Evolutionary conservation across 1,140 invertebrate genomes (phyloP).

Genomic region (Micrasema longulum): DNA sequence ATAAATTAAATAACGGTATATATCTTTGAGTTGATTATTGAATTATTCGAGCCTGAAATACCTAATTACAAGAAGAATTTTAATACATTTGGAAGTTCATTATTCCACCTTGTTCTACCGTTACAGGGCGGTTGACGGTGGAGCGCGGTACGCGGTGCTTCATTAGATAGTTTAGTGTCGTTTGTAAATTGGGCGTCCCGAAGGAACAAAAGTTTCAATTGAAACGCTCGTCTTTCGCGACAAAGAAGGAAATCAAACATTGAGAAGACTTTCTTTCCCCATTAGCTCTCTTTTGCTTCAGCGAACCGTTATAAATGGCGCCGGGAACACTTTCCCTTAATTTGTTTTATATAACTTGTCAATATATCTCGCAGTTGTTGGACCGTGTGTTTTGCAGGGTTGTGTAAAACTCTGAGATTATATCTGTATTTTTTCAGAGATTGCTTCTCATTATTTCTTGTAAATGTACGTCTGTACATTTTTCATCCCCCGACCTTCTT

Average conservation of each 20-base stretch:
- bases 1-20: too few species aligned
- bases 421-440: not conserved
- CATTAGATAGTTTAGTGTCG: conserved; percentile 10
- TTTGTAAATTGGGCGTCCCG: conserved; percentile 2
- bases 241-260: conserved; percentile 30
- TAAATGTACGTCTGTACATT: not conserved
- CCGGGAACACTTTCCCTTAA: conserved; percentile 24
- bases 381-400: not conserved
- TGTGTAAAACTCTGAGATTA: not conserved
- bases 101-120: too few species aligned
- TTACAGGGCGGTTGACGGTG: too few species aligned
- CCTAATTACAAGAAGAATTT: too few species aligned
- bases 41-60: too few species aligned
- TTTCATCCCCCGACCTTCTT: not conserved
- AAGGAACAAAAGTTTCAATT: conserved; percentile 28
- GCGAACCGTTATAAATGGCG: conserved; percentile 18
- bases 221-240: conserved; percentile 1
- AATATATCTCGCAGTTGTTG: conserved; percentile 3
- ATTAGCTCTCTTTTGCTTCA: not conserved
- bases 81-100: too few species aligned
- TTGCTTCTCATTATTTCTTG: conserved; percentile 1
- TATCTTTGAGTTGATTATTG: too few species aligned
- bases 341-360: conserved; percentile 18
- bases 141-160: too few species aligned
- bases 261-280: conserved; percentile 1